Percentiles rank a stretch among this genome's conserved stretches.
These are phyloP conservation scores for Aleiodes testaceus DNA, from an alignment of 2,888 invertebrate genomes.

Conservation along the genomic window DNA sequence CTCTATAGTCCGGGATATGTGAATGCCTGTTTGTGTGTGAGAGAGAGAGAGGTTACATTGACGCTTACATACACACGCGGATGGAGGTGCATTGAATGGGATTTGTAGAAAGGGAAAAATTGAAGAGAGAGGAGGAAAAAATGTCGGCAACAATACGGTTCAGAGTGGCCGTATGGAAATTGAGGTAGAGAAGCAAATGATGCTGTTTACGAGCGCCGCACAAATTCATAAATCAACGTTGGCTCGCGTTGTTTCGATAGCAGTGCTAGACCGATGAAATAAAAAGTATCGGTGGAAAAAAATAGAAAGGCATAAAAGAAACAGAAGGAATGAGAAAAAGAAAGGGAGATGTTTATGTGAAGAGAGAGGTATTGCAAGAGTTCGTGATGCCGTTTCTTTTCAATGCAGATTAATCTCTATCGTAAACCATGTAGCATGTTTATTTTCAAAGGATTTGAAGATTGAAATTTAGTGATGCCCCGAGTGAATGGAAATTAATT, in stretches of 20 bases:
- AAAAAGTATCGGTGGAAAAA: constrained; percentile 16
- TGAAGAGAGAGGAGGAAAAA: constrained; percentile 12
- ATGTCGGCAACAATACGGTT: constrained; percentile 40
- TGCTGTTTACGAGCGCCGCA: constrained; percentile 52
- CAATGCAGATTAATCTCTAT: constrained; percentile 53
- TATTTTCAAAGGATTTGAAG: neutral
- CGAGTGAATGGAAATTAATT: constrained; percentile 38
- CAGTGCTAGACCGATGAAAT: constrained; percentile 34
- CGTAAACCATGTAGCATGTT: constrained; percentile 35
- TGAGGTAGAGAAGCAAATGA: constrained; percentile 52
- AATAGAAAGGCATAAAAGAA: neutral
- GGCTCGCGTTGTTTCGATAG: constrained; percentile 52
- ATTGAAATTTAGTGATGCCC: constrained; percentile 7
- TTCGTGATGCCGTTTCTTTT: constrained; percentile 47
- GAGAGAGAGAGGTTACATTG: constrained; percentile 35
- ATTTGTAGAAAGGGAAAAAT: constrained; percentile 3
- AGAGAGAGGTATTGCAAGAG: constrained; percentile 42
- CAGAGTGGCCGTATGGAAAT: constrained; percentile 50
- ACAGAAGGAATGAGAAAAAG: constrained; percentile 14
- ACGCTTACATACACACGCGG: constrained; percentile 3
- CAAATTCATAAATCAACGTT: constrained; percentile 55
- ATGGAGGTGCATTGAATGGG: constrained; percentile 34
- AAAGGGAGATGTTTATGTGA: constrained; percentile 40
- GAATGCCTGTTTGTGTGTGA: constrained; percentile 24
- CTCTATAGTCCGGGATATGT: constrained; percentile 29